These are phyloP conservation scores for Thunnus maccoyii DNA, from an alignment of 2,113 vertebrate species.

Conservation along the genomic window DNA sequence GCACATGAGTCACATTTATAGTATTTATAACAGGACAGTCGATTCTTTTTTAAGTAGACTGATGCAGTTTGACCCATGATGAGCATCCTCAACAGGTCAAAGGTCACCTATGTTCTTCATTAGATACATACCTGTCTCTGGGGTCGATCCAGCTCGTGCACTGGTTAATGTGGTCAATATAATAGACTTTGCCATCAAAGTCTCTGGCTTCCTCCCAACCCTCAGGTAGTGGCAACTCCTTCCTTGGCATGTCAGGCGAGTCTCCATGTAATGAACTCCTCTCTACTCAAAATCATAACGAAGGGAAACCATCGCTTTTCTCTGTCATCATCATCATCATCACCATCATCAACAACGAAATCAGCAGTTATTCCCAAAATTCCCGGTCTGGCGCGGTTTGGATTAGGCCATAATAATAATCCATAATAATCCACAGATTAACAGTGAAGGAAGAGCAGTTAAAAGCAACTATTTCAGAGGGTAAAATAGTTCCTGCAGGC, in stretches of 20 bases:
- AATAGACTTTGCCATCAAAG: slow-evolving; percentile 96
- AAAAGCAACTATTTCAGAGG: background rate
- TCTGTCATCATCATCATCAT: slow-evolving; percentile 43
- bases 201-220: slow-evolving; percentile 98
- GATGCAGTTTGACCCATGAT: too few species aligned
- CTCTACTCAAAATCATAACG: slow-evolving; percentile 68
- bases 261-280: slow-evolving; percentile 88
- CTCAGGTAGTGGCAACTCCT: slow-evolving; percentile 95
- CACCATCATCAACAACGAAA: background rate
- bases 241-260: slow-evolving; percentile 92
- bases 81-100: background rate
- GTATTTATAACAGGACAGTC: too few species aligned
- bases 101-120: too few species aligned
- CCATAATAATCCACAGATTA: slow-evolving; percentile 72
- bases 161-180: slow-evolving; percentile 94
- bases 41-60: too few species aligned
- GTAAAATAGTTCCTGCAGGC: background rate
- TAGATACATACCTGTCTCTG: slow-evolving; percentile 90
- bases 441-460: background rate
- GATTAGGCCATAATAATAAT: slow-evolving; percentile 57
- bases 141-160: slow-evolving; percentile 98
- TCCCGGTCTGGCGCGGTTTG: slow-evolving; percentile 22
- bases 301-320: slow-evolving; percentile 69
- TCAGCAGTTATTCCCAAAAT: slow-evolving; percentile 35
- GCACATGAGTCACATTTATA: too few species aligned